Evolutionary conservation across 2,888 invertebrate genomes (phyloP).

Genomic region (Alloplasta piceator): DNA sequence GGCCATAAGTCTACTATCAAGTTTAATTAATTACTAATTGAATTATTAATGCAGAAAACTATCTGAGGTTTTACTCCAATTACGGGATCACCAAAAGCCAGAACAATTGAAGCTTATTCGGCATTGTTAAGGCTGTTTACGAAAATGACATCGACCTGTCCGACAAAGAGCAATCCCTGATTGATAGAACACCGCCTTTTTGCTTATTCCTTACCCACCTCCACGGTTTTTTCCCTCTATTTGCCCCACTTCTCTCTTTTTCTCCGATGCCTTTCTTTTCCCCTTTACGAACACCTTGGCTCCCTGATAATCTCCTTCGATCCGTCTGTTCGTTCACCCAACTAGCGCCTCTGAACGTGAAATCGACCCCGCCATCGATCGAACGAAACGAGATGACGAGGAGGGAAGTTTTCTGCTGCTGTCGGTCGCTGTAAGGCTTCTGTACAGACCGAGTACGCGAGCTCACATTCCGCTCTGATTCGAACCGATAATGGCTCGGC

Average conservation of each 20-base stretch:
- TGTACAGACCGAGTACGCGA: constrained; percentile 47
- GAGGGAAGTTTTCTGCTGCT: constrained; percentile 48
- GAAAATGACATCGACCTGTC: constrained; percentile 51
- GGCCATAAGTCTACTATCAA: too few species aligned
- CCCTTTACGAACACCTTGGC: constrained; percentile 48
- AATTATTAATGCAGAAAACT: not conserved
- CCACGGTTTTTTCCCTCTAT: constrained; percentile 40
- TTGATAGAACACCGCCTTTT: constrained; percentile 52
- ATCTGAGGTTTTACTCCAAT: constrained; percentile 3
- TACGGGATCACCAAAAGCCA: constrained; percentile 28
- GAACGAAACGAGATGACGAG: constrained; percentile 53
- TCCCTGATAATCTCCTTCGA: constrained; percentile 48
- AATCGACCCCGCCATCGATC: constrained; percentile 56
- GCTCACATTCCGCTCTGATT: constrained; percentile 67
- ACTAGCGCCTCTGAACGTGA: constrained; percentile 41
- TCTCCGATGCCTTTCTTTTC: not conserved
- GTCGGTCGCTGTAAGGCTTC: constrained; percentile 41
- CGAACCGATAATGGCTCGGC: constrained; percentile 66
- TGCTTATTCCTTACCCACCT: constrained; percentile 32
- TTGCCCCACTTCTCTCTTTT: constrained; percentile 20
- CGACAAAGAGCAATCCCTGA: constrained; percentile 52
- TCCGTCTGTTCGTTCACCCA: constrained; percentile 48
- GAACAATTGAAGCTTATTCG: not conserved
- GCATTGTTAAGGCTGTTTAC: constrained; percentile 38
- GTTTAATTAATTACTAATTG: not conserved